These are phyloP conservation scores for Agrochola lychnidis DNA, from an alignment of 2,888 invertebrate species.

Conservation along the genomic window DNA sequence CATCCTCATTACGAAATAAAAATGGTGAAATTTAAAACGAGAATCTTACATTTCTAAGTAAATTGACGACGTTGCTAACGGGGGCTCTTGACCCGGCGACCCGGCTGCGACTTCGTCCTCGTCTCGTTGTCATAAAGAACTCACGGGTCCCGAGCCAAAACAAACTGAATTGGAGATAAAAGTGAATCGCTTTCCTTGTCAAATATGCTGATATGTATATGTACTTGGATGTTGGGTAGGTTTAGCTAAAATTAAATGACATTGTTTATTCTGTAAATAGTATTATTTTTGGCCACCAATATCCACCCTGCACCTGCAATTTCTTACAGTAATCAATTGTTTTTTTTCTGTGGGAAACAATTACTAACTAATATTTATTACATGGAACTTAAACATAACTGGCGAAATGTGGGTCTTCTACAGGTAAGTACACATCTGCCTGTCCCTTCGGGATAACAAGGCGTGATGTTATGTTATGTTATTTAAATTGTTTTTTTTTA, in stretches of 20 bases:
- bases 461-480: too few relatives aligned
- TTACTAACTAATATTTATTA: too few relatives aligned
- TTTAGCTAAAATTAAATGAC: too few relatives aligned
- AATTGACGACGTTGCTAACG: constrained; percentile 57
- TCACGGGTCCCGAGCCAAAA: constrained; percentile 50
- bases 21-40: constrained; percentile 55
- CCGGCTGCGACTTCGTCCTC: constrained; percentile 29
- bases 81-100: constrained; percentile 62
- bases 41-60: constrained; percentile 59
- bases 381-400: too few relatives aligned
- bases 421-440: too few relatives aligned
- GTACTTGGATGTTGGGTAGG: background rate
- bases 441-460: too few relatives aligned
- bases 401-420: too few relatives aligned
- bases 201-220: background rate
- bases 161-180: constrained; percentile 42
- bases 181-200: constrained; percentile 17
- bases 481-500: too few relatives aligned
- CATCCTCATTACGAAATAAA: constrained; percentile 51
- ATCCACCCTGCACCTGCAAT: too few relatives aligned
- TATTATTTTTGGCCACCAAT: too few relatives aligned
- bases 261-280: background rate
- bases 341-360: too few relatives aligned
- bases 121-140: constrained; percentile 55
- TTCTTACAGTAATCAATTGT: too few relatives aligned